Base-by-base conservation (phyloP, 1,140 invertebrate genomes). In the Hirudo medicinalis region DNA sequence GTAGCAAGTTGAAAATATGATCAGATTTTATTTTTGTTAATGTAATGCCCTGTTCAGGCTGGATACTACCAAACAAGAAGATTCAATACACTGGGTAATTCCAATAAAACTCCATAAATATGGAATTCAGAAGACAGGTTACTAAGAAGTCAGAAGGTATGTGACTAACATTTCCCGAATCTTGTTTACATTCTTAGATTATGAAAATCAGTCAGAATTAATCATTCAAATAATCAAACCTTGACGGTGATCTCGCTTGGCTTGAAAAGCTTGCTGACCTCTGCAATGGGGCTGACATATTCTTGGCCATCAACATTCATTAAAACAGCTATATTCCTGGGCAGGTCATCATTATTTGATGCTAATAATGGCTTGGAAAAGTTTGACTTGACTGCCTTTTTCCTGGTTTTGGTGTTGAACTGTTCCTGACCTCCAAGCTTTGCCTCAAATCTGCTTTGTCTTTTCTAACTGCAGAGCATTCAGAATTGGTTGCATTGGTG, bases 201-300 rank as follows among this genome's bases (percentile, higher is more conserved):
- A 49, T 49, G 43, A 49, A 49, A 49, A 49, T 49, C 43, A 49
- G 43, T 49, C 1, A 22, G 11, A 63, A 63, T 63, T 13, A 63
- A 19, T 63, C 2, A 63, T 13, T 63, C 3, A 63, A 19, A 63
- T n/a, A 63, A 13, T 22, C 57, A 63, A 19, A 63, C 17, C 73
- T 74, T 71, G 15, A 74, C 73, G 17, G 71, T 54, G 32, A 74
- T 69, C 53, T 74, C 73, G 67, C 67, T 49, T 20, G 73, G 40
- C n/a, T 68, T 72, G 54, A 74, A 74, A 27, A 74, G 43, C 27
- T 69, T 54, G 32, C 73, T 69, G n/a, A 74, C 27, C 55, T 74
- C 73, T 22, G 67, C 73, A 17, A 49, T 43, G 40, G 72, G 70
- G 32, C 57, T 57, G 66, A 74, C 43, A 22, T 57, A 67, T 57